Conservation (phyloP, 2,888 invertebrate genomes). For the Eilema griseolum region DNA sequence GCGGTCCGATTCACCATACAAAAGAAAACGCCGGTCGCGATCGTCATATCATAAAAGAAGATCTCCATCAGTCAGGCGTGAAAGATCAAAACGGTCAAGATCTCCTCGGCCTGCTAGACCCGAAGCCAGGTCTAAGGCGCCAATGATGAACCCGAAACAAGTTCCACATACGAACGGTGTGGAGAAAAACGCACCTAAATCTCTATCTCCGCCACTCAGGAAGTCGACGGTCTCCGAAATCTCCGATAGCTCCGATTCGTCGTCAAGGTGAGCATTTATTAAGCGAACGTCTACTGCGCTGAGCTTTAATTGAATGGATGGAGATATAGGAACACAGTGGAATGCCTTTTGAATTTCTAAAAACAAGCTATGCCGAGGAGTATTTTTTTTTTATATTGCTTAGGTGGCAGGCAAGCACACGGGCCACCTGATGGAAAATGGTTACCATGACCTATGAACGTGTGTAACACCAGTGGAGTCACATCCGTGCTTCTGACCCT, state of each 20-base stretch:
- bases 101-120: constrained; percentile 42
- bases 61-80: constrained; percentile 59
- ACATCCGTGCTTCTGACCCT: too few species aligned
- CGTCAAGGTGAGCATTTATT: constrained; percentile 67
- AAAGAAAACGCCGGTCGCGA: constrained; percentile 76
- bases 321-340: too few species aligned
- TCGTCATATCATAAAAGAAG: constrained; percentile 62
- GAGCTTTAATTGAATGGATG: neutral
- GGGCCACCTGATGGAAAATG: too few species aligned
- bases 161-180: constrained; percentile 57
- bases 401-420: too few species aligned
- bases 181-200: constrained; percentile 62
- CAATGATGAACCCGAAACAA: constrained; percentile 62
- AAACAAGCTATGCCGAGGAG: too few species aligned
- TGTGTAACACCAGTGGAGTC: too few species aligned
- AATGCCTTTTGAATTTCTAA: too few species aligned
- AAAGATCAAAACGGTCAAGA: constrained; percentile 57
- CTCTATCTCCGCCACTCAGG: constrained; percentile 74
- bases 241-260: constrained; percentile 77
- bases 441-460: too few species aligned
- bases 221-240: constrained; percentile 80
- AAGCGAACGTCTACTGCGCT: constrained; percentile 16
- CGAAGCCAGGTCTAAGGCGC: constrained; percentile 64
- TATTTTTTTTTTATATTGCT: too few species aligned
- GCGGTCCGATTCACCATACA: constrained; percentile 81